phyloP scores from a whole-genome alignment of 2,888 invertebrate genomes.

The Cheiracanthium punctorium region DNA sequence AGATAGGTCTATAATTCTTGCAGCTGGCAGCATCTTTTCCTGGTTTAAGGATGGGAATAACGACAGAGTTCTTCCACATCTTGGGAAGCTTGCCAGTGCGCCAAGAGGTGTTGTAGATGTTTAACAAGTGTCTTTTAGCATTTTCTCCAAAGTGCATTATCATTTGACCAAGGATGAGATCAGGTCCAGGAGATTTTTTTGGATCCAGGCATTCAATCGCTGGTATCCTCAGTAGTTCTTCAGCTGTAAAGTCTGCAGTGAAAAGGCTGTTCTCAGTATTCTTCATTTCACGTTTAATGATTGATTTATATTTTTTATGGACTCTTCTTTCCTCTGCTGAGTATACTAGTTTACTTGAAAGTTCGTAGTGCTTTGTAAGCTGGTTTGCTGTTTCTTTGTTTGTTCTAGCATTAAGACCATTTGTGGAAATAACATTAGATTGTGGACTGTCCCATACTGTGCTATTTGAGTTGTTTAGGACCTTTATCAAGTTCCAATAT shows the following conservation, averaged over 20 bases:
- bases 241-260: neutral
- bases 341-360: neutral
- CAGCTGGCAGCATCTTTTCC: neutral
- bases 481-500: constrained; percentile 20
- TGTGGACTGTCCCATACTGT: neutral
- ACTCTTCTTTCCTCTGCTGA: too few relatives aligned
- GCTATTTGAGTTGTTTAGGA: neutral
- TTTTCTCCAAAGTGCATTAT: neutral
- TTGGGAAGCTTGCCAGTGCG: neutral
- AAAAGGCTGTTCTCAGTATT: neutral
- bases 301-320: too few relatives aligned
- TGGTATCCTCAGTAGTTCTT: neutral
- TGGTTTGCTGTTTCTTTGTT: constrained; percentile 19
- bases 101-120: neutral
- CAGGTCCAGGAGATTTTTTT: neutral
- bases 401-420: neutral
- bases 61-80: neutral
- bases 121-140: neutral
- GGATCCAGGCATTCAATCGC: neutral
- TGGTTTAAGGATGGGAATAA: neutral
- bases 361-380: constrained; percentile 14
- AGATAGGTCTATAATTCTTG: neutral
- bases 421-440: neutral
- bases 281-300: neutral
- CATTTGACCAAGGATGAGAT: neutral